Base-by-base conservation (phyloP, 2,797 vertebrate genomes). In the Nyctalus aviator region DNA sequence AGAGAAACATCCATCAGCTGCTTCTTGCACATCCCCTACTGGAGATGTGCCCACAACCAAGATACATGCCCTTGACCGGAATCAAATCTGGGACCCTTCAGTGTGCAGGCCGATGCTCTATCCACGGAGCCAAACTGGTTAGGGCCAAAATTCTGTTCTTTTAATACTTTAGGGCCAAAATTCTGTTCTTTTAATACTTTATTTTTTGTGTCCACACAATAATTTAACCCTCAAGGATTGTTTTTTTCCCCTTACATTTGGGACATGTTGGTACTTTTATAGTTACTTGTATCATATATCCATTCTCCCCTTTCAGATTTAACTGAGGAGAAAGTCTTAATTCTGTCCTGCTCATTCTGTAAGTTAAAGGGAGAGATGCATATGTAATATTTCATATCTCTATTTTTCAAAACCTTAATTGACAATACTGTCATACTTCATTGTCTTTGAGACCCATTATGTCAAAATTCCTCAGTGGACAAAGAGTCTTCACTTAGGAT, bases 371-470 rank as follows among this genome's bases (percentile, higher is more conserved):
- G 37, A 79, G 12, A 88, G 72, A 93, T 79, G 72, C 8, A 37
- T 66, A 59, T 46, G 6, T 82, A 84, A 55, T 72, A 92, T 62
- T 93, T 91, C 62, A 20, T 18, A 30, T 88, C 10, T 92, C 57
- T 90, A n/a, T 88, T 79, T 79, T 86, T 69, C 53, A 62, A 95
- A 89, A 90, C 20, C 30, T 53, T 87, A 95, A 41, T 71, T 93
- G 46, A 71, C 55, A 46, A n/a, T 73, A 35, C 50, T n/a, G 94
- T 96, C 75, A 69, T 46, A 21, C 20, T 95, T 82, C 64, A 32
- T 93, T 41, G n/a, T 85, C 27, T 23, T 10, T 86, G n/a, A 88
- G 88, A 64, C 44, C 93, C 48, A 59, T 37, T 77, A 0, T 53
- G 46, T 83, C 69, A 92, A 9, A 73, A 7, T 73, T 89, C 75